Evolutionary conservation across 2,797 vertebrate species (phyloP), one percentile per base, ranked within the genome.

Genomic region (Orientallactaga sibirica): DNA sequence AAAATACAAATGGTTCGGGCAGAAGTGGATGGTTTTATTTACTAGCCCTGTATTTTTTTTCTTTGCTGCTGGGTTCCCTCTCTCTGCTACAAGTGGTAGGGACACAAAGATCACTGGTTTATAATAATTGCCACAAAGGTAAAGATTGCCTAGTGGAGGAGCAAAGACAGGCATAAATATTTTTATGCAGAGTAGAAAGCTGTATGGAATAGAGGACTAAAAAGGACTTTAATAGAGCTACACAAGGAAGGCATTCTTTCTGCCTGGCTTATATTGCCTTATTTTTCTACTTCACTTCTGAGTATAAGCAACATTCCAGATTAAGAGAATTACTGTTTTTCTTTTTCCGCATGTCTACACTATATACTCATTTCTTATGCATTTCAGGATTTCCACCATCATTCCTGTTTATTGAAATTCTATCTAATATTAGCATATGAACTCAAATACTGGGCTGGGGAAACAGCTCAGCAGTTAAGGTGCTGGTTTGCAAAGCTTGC

Each of bases 91-190:
- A 93, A 92, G 88, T 18, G 74, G 29, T 70, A 8, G 37, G 29
- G 7, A 64, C 48, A 66, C 62, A 75, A 84, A 91, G 64, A 77
- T 78, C 15, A 82, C 3, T 73, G 15, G 37, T 86, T 83, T 22
- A 29, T 81, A 95, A 52, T 83, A 66, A 83, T 61, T 92, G 16
- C 43, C 77, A 43, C 94, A 75, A 93, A 91, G n/a, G 25, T 52
- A 41, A 88, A 41, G 7, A 29, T 67, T 84, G 43, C 86, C 29
- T 84, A 88, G 41, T 79, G 82, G 67, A 64, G 14, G 41, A 86
- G 86, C 33, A 83, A 93, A 92, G 58, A 89, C 11, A 91, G 93
- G 20, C 27, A 19, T 27, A 67, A 10, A 96, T 91, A 86, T 66
- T n/a, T n/a, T n/a, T n/a, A 82, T 41, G 25, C 19, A 16, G 33